Conservation (phyloP, 2,888 invertebrate species). For the Xestoiulus laeticollis region DNA sequence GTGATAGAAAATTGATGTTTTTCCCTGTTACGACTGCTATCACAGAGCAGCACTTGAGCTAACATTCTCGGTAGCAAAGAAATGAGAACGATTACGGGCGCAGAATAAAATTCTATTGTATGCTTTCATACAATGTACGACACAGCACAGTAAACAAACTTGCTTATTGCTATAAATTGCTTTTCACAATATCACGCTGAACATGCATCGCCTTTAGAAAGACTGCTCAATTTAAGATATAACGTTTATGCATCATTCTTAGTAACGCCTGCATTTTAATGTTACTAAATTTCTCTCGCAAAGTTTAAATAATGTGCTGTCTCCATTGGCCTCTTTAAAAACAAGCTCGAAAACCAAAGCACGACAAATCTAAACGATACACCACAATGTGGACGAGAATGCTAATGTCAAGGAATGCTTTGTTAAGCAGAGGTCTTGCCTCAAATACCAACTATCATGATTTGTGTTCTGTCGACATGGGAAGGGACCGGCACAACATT, state of each 20-base stretch:
- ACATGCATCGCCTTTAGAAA: background rate
- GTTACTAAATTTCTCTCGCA: background rate
- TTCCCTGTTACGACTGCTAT: background rate
- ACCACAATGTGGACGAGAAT: background rate
- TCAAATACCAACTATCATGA: background rate
- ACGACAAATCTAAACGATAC: background rate
- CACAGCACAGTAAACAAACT: background rate
- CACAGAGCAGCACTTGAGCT: background rate
- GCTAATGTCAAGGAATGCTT: background rate
- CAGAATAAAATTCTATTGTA: background rate
- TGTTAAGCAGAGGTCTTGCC: background rate
- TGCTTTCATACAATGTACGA: background rate
- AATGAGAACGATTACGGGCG: background rate
- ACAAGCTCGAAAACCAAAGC: background rate
- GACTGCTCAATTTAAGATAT: background rate
- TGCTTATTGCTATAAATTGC: background rate
- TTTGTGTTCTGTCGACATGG: background rate
- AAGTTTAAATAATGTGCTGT: background rate
- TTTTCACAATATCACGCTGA: background rate
- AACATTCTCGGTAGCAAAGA: background rate
- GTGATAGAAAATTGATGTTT: background rate
- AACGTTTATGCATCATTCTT: background rate
- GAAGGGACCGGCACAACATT: background rate
- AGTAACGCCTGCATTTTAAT: background rate
- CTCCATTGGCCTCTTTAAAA: background rate